Conservation (phyloP, 2,888 invertebrate genomes). For the Chouioia cunea region DNA sequence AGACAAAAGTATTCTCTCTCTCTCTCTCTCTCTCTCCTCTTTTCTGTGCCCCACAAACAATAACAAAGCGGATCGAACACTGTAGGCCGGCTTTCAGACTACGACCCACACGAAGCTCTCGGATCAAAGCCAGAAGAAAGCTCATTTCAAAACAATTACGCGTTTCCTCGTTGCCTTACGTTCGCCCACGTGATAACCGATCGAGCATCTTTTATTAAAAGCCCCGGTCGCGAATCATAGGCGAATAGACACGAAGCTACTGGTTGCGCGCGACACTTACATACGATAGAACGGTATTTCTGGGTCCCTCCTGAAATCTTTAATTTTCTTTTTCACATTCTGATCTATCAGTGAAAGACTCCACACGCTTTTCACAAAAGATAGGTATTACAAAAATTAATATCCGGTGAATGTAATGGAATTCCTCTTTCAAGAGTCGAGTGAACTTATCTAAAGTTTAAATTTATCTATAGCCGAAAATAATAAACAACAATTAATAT, state of each 20-base stretch:
- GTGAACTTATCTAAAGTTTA: too few species aligned
- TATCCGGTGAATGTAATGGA: too few species aligned
- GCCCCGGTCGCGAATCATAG: neutral
- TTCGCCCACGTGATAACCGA: conserved; percentile 56
- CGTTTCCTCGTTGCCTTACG: conserved; percentile 56
- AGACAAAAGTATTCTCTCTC: conserved; percentile 17
- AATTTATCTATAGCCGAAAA: too few species aligned
- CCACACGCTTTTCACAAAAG: too few species aligned
- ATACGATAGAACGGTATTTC: too few species aligned
- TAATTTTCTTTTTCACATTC: too few species aligned
- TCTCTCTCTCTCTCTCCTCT: neutral
- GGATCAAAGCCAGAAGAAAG: conserved; percentile 3
- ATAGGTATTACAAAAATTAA: too few species aligned
- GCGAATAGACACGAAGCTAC: neutral
- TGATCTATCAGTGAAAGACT: too few species aligned
- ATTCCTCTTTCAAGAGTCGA: too few species aligned
- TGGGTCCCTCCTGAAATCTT: too few species aligned
- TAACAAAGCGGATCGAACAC: conserved; percentile 23
- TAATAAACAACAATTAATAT: too few species aligned
- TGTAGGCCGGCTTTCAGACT: conserved; percentile 53
- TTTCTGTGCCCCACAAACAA: conserved; percentile 5
- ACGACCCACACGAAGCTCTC: conserved; percentile 60
- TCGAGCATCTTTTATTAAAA: neutral
- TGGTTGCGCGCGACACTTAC: too few species aligned
- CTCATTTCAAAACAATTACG: conserved; percentile 63